phyloP scores from a whole-genome alignment of 2,888 invertebrate species.

The Morpho achilles region DNA sequence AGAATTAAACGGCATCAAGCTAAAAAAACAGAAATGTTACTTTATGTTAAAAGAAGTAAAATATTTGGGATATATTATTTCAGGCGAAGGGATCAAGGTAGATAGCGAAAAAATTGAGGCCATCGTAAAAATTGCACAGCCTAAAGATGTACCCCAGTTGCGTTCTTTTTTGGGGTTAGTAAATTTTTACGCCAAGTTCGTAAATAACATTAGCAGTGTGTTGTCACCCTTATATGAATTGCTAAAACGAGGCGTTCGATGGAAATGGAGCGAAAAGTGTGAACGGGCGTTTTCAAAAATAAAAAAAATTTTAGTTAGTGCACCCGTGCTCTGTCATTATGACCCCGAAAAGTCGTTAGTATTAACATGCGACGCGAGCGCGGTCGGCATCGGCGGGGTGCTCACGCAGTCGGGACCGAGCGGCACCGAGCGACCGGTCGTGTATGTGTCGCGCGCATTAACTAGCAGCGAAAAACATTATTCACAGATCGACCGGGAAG shows the following conservation, averaged over 20 bases:
- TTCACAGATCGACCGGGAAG: background rate
- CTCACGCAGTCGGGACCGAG: background rate
- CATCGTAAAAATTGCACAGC: background rate
- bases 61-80: background rate
- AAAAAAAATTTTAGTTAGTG: background rate
- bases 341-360: background rate
- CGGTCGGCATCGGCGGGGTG: background rate
- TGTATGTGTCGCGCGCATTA: background rate
- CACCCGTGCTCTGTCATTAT: background rate
- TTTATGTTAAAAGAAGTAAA: background rate
- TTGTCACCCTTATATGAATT: slow-evolving; percentile 4
- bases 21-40: background rate
- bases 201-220: background rate
- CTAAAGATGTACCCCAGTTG: background rate
- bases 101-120: background rate
- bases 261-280: background rate
- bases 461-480: background rate
- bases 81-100: background rate
- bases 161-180: background rate
- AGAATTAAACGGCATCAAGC: background rate
- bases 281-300: background rate
- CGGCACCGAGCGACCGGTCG: background rate
- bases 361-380: background rate
- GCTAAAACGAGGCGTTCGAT: background rate
- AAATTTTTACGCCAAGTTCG: slow-evolving; percentile 1